Conservation (phyloP, 2,113 vertebrate genomes). For the Mugil cephalus region DNA sequence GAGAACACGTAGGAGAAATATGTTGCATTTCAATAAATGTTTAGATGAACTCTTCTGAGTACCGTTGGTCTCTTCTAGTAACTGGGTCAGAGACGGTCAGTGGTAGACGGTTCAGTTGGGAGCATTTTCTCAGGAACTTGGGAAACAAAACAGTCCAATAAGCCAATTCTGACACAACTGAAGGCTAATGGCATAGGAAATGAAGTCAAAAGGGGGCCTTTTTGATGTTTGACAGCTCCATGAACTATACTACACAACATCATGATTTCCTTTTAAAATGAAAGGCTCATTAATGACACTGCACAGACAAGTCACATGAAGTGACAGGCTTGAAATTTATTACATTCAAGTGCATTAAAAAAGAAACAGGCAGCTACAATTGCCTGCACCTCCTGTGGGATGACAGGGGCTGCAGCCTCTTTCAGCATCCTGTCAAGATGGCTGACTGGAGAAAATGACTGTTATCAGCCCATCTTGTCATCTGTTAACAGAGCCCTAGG, state of each 20-base stretch:
- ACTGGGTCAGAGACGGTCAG: not conserved
- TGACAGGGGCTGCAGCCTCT: conserved; percentile 63
- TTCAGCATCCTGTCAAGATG: conserved; percentile 77
- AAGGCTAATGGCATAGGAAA: conserved; percentile 5
- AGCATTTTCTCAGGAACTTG: conserved; percentile 1
- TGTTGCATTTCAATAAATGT: not conserved
- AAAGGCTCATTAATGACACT: conserved; percentile 27
- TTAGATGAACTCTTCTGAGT: no score
- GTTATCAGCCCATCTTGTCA: conserved; percentile 74
- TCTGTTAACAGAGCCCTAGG: conserved; percentile 68
- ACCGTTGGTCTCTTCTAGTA: not conserved
- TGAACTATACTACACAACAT: not conserved
- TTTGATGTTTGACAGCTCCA: conserved; percentile 27
- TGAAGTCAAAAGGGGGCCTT: not conserved
- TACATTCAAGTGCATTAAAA: conserved; percentile 54
- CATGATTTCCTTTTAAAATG: conserved; percentile 26
- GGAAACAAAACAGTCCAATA: conserved; percentile 4
- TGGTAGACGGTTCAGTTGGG: not conserved
- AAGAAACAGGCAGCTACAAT: conserved; percentile 58
- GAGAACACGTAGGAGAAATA: not conserved
- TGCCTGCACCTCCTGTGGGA: conserved; percentile 66
- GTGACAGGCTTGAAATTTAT: conserved; percentile 50
- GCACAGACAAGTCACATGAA: conserved; percentile 12
- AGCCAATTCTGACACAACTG: not conserved
- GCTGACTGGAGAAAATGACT: conserved; percentile 80